A percentile compares a stretch with the other conserved stretches of the same genome.
Conservation (phyloP, 2,888 invertebrate genomes). For the Callyntrura guangdongensis region DNA sequence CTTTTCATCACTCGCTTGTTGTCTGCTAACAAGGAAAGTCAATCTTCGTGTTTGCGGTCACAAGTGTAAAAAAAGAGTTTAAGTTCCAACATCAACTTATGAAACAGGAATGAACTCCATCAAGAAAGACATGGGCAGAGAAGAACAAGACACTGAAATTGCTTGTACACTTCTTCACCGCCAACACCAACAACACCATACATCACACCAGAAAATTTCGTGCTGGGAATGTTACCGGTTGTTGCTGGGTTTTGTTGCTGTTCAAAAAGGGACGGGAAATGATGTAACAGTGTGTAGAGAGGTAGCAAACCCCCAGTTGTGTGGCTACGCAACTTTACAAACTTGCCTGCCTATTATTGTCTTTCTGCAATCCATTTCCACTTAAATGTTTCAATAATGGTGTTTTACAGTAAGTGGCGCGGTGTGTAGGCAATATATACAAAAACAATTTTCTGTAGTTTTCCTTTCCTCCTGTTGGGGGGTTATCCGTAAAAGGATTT, state of each 20-base stretch:
- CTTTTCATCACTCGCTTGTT: background rate
- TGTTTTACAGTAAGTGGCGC: background rate
- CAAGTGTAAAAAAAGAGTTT: constrained; percentile 67
- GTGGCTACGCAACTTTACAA: background rate
- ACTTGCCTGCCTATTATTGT: background rate
- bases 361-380: background rate
- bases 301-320: background rate
- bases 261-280: background rate
- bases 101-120: constrained; percentile 66
- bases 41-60: constrained; percentile 66
- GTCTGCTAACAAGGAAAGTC: constrained; percentile 59
- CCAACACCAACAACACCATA: constrained; percentile 10
- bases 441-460: background rate
- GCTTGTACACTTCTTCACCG: constrained; percentile 40
- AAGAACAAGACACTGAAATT: constrained; percentile 59
- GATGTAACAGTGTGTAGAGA: constrained; percentile 11
- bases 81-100: constrained; percentile 64
- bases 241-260: constrained; percentile 41
- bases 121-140: constrained; percentile 52
- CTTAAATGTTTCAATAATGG: constrained; percentile 35
- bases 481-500: background rate
- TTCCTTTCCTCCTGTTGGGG: background rate
- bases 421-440: background rate
- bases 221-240: constrained; percentile 56
- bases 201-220: constrained; percentile 40